Evolutionary conservation across 2,797 vertebrate genomes (phyloP).

Genomic region (Phrynocephalus forsythii): DNA sequence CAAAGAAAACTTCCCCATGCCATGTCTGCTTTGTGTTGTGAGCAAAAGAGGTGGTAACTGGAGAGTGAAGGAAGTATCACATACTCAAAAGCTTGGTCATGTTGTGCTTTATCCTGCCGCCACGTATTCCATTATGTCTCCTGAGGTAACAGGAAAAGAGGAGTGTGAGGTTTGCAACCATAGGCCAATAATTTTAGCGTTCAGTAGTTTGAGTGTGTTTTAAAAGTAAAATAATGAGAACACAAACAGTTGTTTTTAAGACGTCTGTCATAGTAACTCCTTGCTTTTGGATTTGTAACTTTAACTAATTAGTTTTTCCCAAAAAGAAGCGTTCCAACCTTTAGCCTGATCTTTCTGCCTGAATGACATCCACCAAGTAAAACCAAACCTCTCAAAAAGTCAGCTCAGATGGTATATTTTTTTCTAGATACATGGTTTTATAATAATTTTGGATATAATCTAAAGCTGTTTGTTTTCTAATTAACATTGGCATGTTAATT

Average conservation of each 20-base stretch:
- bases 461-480: not conserved
- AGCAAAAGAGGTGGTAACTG: not conserved
- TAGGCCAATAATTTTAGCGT: not conserved
- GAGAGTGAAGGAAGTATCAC: not conserved
- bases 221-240: not conserved
- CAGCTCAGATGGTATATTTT: not conserved
- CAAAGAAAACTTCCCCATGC: not conserved
- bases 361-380: not conserved
- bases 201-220: not conserved
- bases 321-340: not conserved
- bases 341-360: not conserved
- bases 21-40: not conserved
- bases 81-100: not conserved
- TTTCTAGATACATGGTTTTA: not conserved
- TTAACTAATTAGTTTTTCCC: not conserved
- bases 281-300: not conserved
- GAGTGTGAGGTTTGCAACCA: not conserved
- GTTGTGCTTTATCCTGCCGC: not conserved
- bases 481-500: slow-evolving; percentile 3
- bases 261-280: not conserved
- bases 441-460: not conserved
- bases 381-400: not conserved
- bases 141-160: not conserved
- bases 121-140: not conserved
- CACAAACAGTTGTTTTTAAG: not conserved